Evolutionary conservation across 2,888 invertebrate genomes (phyloP).

Genomic region (Phymatocera aterrima): DNA sequence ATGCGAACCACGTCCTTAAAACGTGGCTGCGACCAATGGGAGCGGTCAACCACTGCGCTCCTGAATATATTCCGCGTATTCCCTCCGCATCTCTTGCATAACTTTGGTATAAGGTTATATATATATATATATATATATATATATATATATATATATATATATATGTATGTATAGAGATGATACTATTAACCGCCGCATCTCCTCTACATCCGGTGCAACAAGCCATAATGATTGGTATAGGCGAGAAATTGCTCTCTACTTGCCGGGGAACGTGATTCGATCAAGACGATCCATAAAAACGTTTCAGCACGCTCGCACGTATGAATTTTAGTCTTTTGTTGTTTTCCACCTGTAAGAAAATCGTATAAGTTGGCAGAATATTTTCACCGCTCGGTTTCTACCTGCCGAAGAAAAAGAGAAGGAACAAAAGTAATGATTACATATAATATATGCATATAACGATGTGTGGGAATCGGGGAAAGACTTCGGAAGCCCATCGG

Average conservation of each 20-base stretch:
- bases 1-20: constrained; percentile 20
- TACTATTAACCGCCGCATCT: constrained; percentile 36
- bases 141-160: background rate
- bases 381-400: too few relatives aligned
- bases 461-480: background rate
- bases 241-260: background rate
- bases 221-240: constrained; percentile 18
- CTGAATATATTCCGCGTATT: constrained; percentile 11
- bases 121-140: background rate
- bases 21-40: constrained; percentile 4
- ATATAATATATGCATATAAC: too few relatives aligned
- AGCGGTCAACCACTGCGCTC: constrained; percentile 19
- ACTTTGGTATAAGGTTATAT: background rate
- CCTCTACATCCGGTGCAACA: constrained; percentile 11
- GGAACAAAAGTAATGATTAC: too few relatives aligned
- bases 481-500: background rate
- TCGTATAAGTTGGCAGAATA: too few relatives aligned
- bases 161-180: too few relatives aligned
- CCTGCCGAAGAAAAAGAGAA: too few relatives aligned
- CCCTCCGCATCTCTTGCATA: constrained; percentile 35
- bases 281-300: background rate
- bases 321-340: too few relatives aligned
- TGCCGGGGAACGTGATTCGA: background rate
- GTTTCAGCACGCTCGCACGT: too few relatives aligned
- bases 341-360: too few relatives aligned